These are phyloP conservation scores for Callitettix versicolor DNA, from an alignment of 1,140 invertebrate species.

Conservation along the genomic window DNA sequence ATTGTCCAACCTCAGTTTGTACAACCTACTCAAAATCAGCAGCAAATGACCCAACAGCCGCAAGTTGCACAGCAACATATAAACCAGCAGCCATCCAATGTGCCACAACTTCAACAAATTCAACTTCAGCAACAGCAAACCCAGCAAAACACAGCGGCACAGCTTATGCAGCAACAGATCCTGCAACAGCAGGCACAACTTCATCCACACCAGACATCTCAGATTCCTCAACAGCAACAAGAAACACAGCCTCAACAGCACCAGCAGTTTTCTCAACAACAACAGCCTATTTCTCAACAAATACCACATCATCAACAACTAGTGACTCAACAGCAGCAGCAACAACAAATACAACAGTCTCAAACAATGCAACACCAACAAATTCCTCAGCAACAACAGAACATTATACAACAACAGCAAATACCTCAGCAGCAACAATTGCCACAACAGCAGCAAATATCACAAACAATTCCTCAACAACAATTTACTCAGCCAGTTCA, in stretches of 20 bases:
- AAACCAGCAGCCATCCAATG: constrained; percentile 17
- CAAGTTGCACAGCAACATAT: constrained; percentile 15
- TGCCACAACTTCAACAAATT: constrained; percentile 10
- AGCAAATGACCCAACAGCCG: constrained; percentile 21
- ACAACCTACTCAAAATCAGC: constrained; percentile 18
- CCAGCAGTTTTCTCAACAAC: constrained; percentile 17
- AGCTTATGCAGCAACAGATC: constrained; percentile 17
- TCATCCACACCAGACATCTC: constrained; percentile 1
- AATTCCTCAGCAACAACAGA: constrained; percentile 6
- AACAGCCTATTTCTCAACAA: constrained; percentile 3
- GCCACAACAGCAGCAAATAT: constrained; percentile 19
- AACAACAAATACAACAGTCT: constrained; percentile 21
- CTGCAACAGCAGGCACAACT: constrained; percentile 12
- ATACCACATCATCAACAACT: not conserved
- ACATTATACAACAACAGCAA: constrained; percentile 20
- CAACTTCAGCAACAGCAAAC: constrained; percentile 2
- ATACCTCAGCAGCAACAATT: constrained; percentile 17
- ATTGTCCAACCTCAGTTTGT: too few relatives aligned
- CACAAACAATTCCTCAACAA: constrained; percentile 18
- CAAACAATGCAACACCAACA: constrained; percentile 21
- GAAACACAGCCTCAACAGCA: constrained; percentile 21
- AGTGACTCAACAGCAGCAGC: not conserved
- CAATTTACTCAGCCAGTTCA: constrained; percentile 14
- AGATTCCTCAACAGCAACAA: constrained; percentile 17
- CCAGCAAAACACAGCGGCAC: constrained; percentile 8